A percentile compares a stretch with the other conserved stretches of the same genome.
Conservation (phyloP, 2,797 vertebrate species). For the Moxostoma hubbsi region DNA sequence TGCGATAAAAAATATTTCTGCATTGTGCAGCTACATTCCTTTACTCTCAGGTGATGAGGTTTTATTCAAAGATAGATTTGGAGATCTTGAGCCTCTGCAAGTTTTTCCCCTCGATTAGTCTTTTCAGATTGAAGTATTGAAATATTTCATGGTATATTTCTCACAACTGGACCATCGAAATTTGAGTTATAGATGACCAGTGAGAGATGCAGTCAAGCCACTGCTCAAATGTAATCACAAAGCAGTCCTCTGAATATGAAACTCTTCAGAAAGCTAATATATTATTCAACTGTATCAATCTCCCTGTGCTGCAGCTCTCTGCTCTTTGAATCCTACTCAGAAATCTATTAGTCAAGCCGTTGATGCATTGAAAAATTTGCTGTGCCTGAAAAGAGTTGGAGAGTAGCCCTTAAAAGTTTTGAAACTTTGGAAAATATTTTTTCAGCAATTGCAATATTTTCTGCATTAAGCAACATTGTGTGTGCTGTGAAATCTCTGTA, state of each 20-base stretch:
- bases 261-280: slow-evolving; percentile 60
- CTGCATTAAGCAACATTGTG: neutral
- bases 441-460: slow-evolving; percentile 23
- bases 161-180: slow-evolving; percentile 44
- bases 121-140: slow-evolving; percentile 48
- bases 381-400: slow-evolving; percentile 74
- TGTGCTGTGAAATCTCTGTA: neutral
- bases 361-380: slow-evolving; percentile 76
- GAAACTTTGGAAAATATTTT: slow-evolving; percentile 39
- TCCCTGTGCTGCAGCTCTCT: slow-evolving; percentile 48
- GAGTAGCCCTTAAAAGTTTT: slow-evolving; percentile 71
- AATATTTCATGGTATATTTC: slow-evolving; percentile 57
- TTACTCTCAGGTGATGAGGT: slow-evolving; percentile 49
- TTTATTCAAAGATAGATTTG: slow-evolving; percentile 54
- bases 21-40: slow-evolving; percentile 42
- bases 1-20: slow-evolving; percentile 26
- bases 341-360: slow-evolving; percentile 69
- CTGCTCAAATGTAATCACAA: slow-evolving; percentile 65
- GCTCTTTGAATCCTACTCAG: slow-evolving; percentile 53
- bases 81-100: slow-evolving; percentile 25
- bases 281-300: slow-evolving; percentile 63
- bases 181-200: slow-evolving; percentile 72
- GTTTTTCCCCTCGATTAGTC: slow-evolving; percentile 44
- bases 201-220: slow-evolving; percentile 62
- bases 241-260: slow-evolving; percentile 72